These are phyloP conservation scores for Archips xylosteana DNA, from an alignment of 2,888 invertebrate genomes.

Conservation along the genomic window DNA sequence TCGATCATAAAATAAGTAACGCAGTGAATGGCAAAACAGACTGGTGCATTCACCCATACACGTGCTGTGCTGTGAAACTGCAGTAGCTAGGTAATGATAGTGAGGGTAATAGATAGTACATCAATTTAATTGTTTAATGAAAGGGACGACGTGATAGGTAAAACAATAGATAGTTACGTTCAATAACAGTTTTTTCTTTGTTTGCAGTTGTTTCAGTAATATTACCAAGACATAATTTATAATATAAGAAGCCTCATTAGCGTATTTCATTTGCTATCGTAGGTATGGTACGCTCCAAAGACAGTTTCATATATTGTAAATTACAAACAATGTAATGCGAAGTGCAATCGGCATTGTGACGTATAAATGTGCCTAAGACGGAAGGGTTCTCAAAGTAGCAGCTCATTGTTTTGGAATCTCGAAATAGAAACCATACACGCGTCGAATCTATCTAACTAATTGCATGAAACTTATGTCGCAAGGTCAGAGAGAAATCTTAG, in stretches of 20 bases:
- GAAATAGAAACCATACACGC: conserved; percentile 37
- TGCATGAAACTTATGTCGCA: conserved; percentile 33
- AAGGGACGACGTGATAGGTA: neutral
- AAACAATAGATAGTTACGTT: neutral
- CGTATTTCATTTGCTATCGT: neutral
- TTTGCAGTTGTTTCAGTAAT: neutral
- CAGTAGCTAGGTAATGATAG: neutral
- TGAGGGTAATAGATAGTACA: neutral
- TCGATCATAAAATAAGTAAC: conserved; percentile 3
- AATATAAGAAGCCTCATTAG: neutral
- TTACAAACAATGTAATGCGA: conserved; percentile 17
- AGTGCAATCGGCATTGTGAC: conserved; percentile 25
- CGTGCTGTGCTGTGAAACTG: conserved; percentile 8
- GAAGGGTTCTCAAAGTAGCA: conserved; percentile 37
- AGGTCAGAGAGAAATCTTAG: conserved; percentile 32
- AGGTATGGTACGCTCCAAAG: neutral
- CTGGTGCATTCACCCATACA: conserved; percentile 12
- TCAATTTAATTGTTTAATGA: neutral
- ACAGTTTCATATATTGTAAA: neutral
- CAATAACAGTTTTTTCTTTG: neutral
- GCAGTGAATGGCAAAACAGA: neutral
- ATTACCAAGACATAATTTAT: neutral
- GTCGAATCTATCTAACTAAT: conserved; percentile 29
- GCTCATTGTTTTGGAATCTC: conserved; percentile 34
- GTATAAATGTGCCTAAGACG: conserved; percentile 27